A percentile compares a stretch with the other conserved stretches of the same genome.
Conservation (phyloP, 30 jellyfish, hydroid and myxozoan genomes). For the Aurelia sp. region DNA sequence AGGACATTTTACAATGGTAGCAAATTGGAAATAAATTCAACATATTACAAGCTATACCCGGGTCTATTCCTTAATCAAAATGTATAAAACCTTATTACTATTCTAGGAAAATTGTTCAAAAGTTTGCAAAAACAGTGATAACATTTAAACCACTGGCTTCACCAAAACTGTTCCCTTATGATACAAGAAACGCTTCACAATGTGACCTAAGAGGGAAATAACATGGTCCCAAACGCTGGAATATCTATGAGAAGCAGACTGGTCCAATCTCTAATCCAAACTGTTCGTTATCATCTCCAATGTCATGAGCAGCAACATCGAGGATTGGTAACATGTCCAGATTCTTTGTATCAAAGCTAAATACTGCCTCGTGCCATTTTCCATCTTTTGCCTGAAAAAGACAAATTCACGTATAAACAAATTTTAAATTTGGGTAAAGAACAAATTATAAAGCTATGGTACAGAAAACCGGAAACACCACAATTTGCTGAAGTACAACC, state of each 20-base stretch:
- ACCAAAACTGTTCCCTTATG: slow-evolving; percentile 37
- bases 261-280: slow-evolving; percentile 95
- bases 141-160: slow-evolving; percentile 3
- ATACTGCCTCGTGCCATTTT: slow-evolving; percentile 90
- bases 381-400: slow-evolving; percentile 86
- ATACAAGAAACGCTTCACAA: slow-evolving; percentile 44
- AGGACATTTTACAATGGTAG: no score
- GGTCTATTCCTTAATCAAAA: background rate
- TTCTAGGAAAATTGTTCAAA: background rate
- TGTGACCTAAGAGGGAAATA: slow-evolving; percentile 26
- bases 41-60: background rate
- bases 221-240: slow-evolving; percentile 14
- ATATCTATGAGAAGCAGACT: slow-evolving; percentile 80
- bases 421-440: no score
- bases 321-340: slow-evolving; percentile 78
- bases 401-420: background rate
- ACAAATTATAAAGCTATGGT: no score
- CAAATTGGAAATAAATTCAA: background rate
- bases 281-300: slow-evolving; percentile 85
- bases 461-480: no score
- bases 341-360: slow-evolving; percentile 73
- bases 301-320: slow-evolving; percentile 87
- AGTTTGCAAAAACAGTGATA: background rate
- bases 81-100: background rate
- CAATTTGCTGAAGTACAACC: no score